Evolutionary conservation across 2,888 invertebrate genomes (phyloP), one percentile per base, ranked within the genome.

Genomic region (Caenorhabditis plicata): DNA sequence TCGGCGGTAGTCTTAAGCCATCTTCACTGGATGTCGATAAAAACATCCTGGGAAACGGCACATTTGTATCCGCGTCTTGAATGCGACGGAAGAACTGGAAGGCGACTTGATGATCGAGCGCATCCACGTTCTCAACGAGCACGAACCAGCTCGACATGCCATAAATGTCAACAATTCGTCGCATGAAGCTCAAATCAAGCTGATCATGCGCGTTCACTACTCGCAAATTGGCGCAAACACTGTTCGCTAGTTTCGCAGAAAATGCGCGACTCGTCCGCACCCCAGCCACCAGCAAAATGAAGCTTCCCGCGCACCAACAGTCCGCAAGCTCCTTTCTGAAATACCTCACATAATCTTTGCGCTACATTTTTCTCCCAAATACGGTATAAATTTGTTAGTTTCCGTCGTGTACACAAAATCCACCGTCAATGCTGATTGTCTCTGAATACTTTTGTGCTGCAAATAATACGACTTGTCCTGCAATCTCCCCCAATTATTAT

Each of bases 51-150:
- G 69, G 67, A 29, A 67, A 71, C 1, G 66, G 32, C 45, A 9
- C 8, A 46, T 45, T 48, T 9, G 35, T 22, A 8, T 31, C 38
- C 9, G 47, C 48, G n/a, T 2, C 29, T 0, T 40, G 27, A 2
- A 51, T 36, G 17, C 54, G 27, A 32, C 33, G 52, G 52, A 68
- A 54, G 8, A 73, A 47, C 2, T 51, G 44, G 35, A 58, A 47
- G 3, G 45, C 29, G 11, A 51, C 32, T 17, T 41, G 35, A 7
- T 48, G 32, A 11, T 35, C 35, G 20, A 75, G 48, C 39, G 72
- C 58, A 44, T 75, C 73, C 26, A 75, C 49, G 43, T 75, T 74
- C 40, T 75, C 75, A 15, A 75, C 33, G 0, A 75, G 57, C 2
- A 75, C 56, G 23, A 40, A 57, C 58, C 58, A 58, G 15, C 29